phyloP scores from a whole-genome alignment of 2,113 vertebrate genomes.

The Vidua macroura region DNA sequence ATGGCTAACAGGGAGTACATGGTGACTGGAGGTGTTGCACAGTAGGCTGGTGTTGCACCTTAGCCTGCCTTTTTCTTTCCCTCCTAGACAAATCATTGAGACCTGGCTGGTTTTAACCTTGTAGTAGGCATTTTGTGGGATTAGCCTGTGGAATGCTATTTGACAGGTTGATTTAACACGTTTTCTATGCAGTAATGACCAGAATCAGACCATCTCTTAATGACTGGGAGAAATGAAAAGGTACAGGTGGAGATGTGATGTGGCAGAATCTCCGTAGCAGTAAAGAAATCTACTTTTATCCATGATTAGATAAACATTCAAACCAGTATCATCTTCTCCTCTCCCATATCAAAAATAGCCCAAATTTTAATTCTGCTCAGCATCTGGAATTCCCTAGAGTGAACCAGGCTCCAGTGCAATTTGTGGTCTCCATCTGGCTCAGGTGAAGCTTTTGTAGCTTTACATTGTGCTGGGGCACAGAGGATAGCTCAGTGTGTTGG shows the following conservation, averaged over 20 bases:
- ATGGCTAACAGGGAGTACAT: rapidly evolving
- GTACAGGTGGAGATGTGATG: background rate
- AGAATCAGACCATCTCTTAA: background rate
- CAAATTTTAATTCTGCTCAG: background rate
- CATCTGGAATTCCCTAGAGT: background rate
- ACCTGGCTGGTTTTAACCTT: background rate
- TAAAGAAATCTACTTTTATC: background rate
- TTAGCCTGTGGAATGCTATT: background rate
- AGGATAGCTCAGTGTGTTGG: background rate
- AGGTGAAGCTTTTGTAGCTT: background rate
- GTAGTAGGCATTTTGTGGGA: background rate
- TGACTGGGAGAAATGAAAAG: background rate
- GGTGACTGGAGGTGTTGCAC: background rate
- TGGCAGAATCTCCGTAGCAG: background rate
- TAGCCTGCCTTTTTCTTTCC: background rate
- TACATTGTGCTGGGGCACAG: background rate
- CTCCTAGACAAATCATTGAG: background rate
- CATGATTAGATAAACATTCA: background rate
- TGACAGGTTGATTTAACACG: background rate
- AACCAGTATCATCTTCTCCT: background rate
- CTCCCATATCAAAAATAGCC: background rate
- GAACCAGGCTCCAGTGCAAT: background rate
- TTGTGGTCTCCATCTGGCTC: background rate
- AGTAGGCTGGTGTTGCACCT: background rate
- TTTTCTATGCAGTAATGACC: background rate